phyloP scores from a whole-genome alignment of 2,113 vertebrate genomes.

The Chionomys nivalis region DNA sequence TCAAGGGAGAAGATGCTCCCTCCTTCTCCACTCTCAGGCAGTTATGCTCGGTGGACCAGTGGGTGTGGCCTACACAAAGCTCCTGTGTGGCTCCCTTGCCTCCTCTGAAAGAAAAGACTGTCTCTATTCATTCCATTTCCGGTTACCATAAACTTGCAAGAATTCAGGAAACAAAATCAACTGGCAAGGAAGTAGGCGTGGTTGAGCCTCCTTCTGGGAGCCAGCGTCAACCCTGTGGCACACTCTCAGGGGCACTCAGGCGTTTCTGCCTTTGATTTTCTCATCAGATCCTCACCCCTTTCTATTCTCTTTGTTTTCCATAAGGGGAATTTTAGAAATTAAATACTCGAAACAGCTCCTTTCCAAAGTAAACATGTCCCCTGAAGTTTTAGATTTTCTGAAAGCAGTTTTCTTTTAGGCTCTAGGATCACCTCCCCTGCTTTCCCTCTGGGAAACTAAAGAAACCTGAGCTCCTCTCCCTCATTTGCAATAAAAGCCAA shows the following conservation, averaged over 20 bases:
- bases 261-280: neutral
- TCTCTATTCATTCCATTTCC: neutral
- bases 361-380: neutral
- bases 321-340: slow-evolving; percentile 46
- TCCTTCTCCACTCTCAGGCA: neutral
- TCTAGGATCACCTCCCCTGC: neutral
- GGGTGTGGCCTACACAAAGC: fast-evolving
- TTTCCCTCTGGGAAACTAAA: neutral
- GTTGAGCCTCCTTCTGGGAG: neutral
- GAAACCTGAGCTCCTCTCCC: slow-evolving; percentile 38
- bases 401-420: neutral
- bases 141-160: neutral
- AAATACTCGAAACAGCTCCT: slow-evolving; percentile 16
- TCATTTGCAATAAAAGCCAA: slow-evolving; percentile 68
- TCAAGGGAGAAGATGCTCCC: neutral
- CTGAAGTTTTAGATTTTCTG: neutral
- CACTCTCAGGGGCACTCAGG: neutral
- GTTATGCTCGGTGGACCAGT: neutral
- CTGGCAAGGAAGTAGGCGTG: neutral
- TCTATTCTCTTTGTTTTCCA: neutral
- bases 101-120: neutral
- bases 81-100: neutral
- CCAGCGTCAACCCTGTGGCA: neutral
- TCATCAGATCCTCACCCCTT: neutral
- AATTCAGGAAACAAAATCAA: slow-evolving; percentile 44